phyloP scores from a whole-genome alignment of 1,140 invertebrate species.

The Anadara kagoshimensis region DNA sequence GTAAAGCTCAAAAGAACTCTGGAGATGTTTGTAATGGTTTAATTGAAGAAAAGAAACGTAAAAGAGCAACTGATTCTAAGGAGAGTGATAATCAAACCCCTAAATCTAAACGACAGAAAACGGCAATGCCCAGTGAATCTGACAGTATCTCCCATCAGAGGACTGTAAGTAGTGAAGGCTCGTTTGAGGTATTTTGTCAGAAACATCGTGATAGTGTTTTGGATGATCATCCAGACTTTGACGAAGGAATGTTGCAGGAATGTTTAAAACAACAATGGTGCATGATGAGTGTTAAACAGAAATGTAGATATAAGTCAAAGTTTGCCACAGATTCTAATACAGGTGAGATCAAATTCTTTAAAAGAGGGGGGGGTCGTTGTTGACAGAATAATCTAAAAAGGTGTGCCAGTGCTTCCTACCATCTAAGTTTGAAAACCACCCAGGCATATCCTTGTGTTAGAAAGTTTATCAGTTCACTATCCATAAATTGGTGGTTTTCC shows the following conservation, averaged over 20 bases:
- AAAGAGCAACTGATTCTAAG: constrained; percentile 7
- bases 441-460: too few relatives aligned
- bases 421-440: too few relatives aligned
- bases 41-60: constrained; percentile 9
- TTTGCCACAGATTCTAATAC: constrained; percentile 9
- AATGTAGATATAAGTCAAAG: constrained; percentile 54
- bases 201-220: constrained; percentile 63
- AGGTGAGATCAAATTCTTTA: too few relatives aligned
- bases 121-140: not conserved
- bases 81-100: not conserved
- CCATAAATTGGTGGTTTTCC: too few relatives aligned
- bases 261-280: constrained; percentile 71
- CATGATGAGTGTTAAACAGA: constrained; percentile 67
- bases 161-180: constrained; percentile 45
- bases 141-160: constrained; percentile 3
- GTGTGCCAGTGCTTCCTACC: too few relatives aligned
- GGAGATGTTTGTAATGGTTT: not conserved
- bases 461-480: too few relatives aligned
- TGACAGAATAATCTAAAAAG: too few relatives aligned
- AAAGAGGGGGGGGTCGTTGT: too few relatives aligned
- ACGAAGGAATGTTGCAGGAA: constrained; percentile 61
- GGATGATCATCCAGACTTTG: constrained; percentile 68
- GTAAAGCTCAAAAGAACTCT: constrained; percentile 3
- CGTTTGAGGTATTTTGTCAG: constrained; percentile 70
- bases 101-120: constrained; percentile 18